Evolutionary conservation across 2,888 invertebrate species (phyloP).

Genomic region (Acleris emargana): DNA sequence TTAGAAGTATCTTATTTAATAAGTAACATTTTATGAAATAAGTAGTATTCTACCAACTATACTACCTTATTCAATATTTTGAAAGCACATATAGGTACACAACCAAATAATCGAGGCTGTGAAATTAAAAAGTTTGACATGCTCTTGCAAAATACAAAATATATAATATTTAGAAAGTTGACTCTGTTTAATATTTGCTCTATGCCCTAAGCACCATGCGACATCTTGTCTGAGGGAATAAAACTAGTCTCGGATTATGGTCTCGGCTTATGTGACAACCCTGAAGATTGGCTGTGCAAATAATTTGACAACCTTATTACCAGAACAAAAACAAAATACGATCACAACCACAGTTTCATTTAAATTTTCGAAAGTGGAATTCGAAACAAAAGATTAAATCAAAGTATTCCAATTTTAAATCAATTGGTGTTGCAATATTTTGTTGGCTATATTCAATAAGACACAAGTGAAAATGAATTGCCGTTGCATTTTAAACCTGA

Average conservation of each 20-base stretch:
- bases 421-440: not conserved
- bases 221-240: constrained; percentile 26
- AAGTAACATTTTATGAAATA: no score
- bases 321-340: not conserved
- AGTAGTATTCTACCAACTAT: no score
- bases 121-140: no score
- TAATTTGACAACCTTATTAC: constrained; percentile 3
- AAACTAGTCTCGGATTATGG: constrained; percentile 31
- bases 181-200: constrained; percentile 1
- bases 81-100: no score
- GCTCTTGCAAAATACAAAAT: no score
- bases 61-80: no score
- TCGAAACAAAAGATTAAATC: not conserved
- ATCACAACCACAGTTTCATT: not conserved
- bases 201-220: not conserved
- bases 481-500: no score
- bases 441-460: not conserved
- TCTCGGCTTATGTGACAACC: constrained; percentile 21
- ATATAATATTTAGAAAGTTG: not conserved
- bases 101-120: no score
- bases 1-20: no score
- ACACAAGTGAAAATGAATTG: no score
- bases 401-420: not conserved
- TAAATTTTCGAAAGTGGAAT: no score
- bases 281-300: constrained; percentile 14